A percentile compares a stretch with the other conserved stretches of the same genome.
These are phyloP conservation scores for Terebella lapidaria DNA, from an alignment of 2,888 invertebrate genomes.

Conservation along the genomic window DNA sequence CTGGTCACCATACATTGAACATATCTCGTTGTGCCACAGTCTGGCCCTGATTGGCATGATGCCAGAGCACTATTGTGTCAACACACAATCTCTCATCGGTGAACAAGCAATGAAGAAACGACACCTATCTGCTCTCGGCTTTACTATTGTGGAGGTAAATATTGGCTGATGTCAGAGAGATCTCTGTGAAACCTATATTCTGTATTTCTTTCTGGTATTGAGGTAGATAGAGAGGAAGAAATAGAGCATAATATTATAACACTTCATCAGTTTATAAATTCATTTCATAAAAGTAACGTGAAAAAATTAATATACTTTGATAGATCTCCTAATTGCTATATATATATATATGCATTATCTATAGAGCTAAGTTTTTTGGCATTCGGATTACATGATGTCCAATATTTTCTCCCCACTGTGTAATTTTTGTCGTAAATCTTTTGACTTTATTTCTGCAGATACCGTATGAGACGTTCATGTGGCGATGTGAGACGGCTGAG, in stretches of 20 bases:
- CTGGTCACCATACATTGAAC: too few species aligned
- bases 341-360: background rate
- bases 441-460: background rate
- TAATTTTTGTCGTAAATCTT: too few species aligned
- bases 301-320: too few species aligned
- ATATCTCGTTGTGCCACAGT: too few species aligned
- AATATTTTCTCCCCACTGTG: too few species aligned
- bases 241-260: too few species aligned
- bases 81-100: slow-evolving; percentile 60
- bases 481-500: background rate
- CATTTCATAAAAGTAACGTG: too few species aligned
- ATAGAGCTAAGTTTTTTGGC: background rate
- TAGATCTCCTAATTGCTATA: background rate
- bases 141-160: slow-evolving; percentile 56
- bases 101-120: slow-evolving; percentile 63
- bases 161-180: background rate
- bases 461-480: background rate
- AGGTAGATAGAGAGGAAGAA: too few species aligned
- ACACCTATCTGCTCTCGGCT: slow-evolving; percentile 63
- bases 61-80: slow-evolving; percentile 65
- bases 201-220: too few species aligned
- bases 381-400: too few species aligned
- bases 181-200: too few species aligned
- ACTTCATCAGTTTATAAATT: too few species aligned
- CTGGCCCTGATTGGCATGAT: slow-evolving; percentile 62